phyloP scores from a whole-genome alignment of 2,113 vertebrate genomes.

The Microtus richardsoni region DNA sequence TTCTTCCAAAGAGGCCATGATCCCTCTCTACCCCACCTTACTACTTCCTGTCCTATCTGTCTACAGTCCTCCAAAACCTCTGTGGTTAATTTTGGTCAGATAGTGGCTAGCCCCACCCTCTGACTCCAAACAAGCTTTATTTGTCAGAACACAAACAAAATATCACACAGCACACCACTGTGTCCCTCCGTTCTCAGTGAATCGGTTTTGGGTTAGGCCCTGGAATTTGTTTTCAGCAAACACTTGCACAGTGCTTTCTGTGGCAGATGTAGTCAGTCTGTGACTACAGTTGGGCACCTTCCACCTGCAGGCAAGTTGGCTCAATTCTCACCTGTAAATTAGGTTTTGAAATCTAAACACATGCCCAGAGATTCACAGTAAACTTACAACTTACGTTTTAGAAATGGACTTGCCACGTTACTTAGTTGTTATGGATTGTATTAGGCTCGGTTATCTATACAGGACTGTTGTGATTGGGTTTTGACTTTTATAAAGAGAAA shows the following conservation, averaged over 20 bases:
- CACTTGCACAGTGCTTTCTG: background rate
- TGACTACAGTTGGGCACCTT: background rate
- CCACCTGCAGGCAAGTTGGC: background rate
- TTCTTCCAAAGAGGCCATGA: no score
- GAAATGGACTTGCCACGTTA: background rate
- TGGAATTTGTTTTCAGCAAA: background rate
- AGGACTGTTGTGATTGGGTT: background rate
- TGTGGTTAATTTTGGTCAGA: no score
- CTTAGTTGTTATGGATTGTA: background rate
- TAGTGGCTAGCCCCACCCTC: no score
- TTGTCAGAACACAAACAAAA: no score
- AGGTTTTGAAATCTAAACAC: background rate
- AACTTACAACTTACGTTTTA: conserved; percentile 35
- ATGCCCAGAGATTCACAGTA: background rate
- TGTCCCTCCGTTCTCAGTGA: background rate
- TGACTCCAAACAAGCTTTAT: no score
- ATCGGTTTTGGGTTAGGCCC: background rate
- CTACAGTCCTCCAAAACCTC: no score
- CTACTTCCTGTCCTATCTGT: no score
- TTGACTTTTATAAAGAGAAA: background rate
- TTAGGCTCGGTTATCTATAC: conserved; percentile 2
- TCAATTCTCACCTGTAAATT: background rate
- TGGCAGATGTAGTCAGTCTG: background rate
- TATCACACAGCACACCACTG: no score
- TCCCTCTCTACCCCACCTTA: no score